phyloP scores from a whole-genome alignment of 92 coral and sea anemone genomes.

The Epizoanthus scotinus region DNA sequence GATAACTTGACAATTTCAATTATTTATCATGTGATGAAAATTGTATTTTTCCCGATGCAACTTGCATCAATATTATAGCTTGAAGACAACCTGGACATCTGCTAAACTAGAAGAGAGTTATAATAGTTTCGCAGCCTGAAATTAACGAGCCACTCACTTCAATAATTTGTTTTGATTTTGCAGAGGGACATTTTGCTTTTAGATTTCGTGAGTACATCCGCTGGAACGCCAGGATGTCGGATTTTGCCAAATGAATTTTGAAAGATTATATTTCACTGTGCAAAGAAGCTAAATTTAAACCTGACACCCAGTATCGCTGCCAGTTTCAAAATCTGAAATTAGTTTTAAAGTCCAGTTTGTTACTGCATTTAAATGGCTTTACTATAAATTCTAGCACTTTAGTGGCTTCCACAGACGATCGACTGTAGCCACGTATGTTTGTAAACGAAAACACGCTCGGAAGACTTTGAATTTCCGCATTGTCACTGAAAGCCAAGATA shows the following conservation, averaged over 20 bases:
- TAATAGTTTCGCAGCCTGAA: constrained; percentile 1
- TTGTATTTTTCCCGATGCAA: background rate
- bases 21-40: background rate
- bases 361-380: background rate
- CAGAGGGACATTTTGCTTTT: constrained; percentile 24
- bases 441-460: constrained; percentile 12
- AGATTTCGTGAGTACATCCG: constrained; percentile 21
- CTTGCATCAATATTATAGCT: constrained; percentile 31
- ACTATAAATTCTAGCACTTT: background rate
- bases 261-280: constrained; percentile 29
- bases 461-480: background rate
- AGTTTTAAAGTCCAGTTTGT: background rate
- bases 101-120: background rate
- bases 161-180: constrained; percentile 14
- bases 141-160: constrained; percentile 9
- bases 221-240: constrained; percentile 35
- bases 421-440: background rate
- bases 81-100: background rate
- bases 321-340: background rate
- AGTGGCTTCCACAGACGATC: constrained; percentile 6
- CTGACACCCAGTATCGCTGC: background rate
- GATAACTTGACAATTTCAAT: background rate
- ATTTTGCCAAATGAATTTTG: constrained; percentile 15
- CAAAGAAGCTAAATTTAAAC: constrained; percentile 22
- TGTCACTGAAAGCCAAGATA: too few relatives aligned